These are phyloP conservation scores for Engystomops pustulosus DNA, from an alignment of 2,113 vertebrate genomes.

Conservation along the genomic window DNA sequence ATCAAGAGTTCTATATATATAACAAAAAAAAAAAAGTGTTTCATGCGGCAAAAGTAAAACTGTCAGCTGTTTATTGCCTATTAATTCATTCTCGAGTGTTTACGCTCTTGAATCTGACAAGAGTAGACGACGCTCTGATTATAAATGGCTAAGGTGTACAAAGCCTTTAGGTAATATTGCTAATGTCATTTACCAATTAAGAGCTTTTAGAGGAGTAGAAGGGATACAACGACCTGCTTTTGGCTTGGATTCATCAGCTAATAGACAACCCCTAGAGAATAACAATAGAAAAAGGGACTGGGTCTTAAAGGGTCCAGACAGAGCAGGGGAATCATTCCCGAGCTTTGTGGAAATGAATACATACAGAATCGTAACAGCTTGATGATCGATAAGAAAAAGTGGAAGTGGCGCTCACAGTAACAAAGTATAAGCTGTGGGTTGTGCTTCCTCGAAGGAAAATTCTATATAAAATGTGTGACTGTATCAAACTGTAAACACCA, in stretches of 20 bases:
- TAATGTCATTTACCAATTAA: constrained; percentile 53
- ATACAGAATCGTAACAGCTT: too few species aligned
- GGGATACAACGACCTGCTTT: constrained; percentile 8
- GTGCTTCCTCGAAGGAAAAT: too few species aligned
- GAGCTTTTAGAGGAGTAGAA: constrained; percentile 34
- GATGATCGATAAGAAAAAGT: too few species aligned
- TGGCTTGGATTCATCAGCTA: constrained; percentile 43
- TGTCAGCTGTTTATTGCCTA: constrained; percentile 29
- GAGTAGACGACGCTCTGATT: constrained; percentile 7
- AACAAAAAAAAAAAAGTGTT: background rate
- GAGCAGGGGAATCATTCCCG: background rate
- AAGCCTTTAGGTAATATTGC: constrained; percentile 24
- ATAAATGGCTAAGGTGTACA: constrained; percentile 48
- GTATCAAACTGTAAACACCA: too few species aligned
- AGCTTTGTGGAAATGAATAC: too few species aligned
- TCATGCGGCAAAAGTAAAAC: constrained; percentile 22
- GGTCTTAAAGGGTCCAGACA: background rate
- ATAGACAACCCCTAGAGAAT: constrained; percentile 41
- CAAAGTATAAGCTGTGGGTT: too few species aligned
- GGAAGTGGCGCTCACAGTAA: too few species aligned
- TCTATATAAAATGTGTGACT: too few species aligned
- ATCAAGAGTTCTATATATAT: background rate
- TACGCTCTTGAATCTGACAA: constrained; percentile 37
- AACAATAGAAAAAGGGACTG: constrained; percentile 7
- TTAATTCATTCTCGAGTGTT: constrained; percentile 45